Evolutionary conservation across 2,797 vertebrate genomes (phyloP).

Genomic region (Enteromius mattozi): DNA sequence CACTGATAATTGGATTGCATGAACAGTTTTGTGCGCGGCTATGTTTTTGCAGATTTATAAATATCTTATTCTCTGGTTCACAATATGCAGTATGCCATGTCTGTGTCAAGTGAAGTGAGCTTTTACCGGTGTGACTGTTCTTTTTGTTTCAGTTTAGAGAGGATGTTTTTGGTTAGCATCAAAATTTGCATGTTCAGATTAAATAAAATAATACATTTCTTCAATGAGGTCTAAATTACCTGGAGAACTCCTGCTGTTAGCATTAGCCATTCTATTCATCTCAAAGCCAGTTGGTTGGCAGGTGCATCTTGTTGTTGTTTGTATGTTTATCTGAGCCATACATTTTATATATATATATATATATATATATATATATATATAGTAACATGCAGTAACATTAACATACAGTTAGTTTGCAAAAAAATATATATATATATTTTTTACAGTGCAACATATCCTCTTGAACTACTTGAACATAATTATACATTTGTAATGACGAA

Average conservation of each 20-base stretch:
- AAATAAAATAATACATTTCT: neutral
- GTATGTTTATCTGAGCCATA: neutral
- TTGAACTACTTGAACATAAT: neutral
- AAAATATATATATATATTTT: no score
- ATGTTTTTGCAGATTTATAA: constrained; percentile 37
- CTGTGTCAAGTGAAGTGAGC: constrained; percentile 14
- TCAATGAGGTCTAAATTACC: neutral
- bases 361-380: no score
- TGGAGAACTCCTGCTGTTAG: neutral
- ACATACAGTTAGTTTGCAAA: no score
- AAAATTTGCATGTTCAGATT: constrained; percentile 1
- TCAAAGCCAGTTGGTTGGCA: neutral
- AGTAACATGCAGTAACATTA: no score
- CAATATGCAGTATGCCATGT: constrained; percentile 24
- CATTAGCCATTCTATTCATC: neutral
- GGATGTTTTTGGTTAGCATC: neutral
- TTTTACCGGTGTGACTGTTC: constrained; percentile 15
- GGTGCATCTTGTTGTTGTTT: neutral
- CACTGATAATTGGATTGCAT: constrained; percentile 55
- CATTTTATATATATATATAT: no score
- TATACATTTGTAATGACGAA: no score
- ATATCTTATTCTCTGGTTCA: constrained; percentile 48
- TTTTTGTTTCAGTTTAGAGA: constrained; percentile 13
- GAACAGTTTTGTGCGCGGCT: constrained; percentile 24
- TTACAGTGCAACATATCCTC: no score